Percentiles rank a stretch among this genome's conserved stretches.
Conservation (phyloP, 1,140 invertebrate species). For the Anastrepha ludens region DNA sequence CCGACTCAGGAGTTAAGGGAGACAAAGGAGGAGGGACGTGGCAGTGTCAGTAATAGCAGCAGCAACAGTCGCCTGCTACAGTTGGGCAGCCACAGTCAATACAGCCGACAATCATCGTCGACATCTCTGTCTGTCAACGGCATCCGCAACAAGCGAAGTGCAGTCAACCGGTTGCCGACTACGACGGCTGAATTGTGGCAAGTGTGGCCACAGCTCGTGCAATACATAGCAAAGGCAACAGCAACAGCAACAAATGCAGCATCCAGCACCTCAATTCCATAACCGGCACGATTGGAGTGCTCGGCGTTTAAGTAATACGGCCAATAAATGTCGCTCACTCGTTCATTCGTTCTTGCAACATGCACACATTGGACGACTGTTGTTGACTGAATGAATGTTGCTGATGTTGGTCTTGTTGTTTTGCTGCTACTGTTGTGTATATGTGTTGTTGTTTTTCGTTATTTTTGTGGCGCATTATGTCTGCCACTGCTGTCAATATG, state of each 20-base stretch:
- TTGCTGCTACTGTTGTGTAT: background rate
- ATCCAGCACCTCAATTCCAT: background rate
- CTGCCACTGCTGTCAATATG: background rate
- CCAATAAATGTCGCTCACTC: slow-evolving; percentile 48
- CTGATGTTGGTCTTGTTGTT: background rate
- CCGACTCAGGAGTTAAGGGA: background rate
- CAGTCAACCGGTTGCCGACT: background rate
- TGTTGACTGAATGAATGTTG: background rate
- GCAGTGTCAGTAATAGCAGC: background rate
- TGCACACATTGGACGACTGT: background rate
- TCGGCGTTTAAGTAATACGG: slow-evolving; percentile 52
- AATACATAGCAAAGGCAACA: background rate
- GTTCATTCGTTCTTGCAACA: background rate
- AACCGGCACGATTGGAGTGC: background rate
- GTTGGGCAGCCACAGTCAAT: slow-evolving; percentile 21
- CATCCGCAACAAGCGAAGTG: background rate
- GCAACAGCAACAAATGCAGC: background rate
- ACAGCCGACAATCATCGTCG: slow-evolving; percentile 27
- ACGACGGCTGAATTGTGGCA: background rate
- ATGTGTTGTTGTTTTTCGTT: background rate
- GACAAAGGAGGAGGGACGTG: background rate
- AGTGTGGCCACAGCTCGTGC: background rate
- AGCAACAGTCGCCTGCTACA: background rate
- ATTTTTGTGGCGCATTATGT: background rate
- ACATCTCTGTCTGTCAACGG: background rate